phyloP scores from a whole-genome alignment of 2,888 invertebrate genomes.

The Drosophila helvetica region DNA sequence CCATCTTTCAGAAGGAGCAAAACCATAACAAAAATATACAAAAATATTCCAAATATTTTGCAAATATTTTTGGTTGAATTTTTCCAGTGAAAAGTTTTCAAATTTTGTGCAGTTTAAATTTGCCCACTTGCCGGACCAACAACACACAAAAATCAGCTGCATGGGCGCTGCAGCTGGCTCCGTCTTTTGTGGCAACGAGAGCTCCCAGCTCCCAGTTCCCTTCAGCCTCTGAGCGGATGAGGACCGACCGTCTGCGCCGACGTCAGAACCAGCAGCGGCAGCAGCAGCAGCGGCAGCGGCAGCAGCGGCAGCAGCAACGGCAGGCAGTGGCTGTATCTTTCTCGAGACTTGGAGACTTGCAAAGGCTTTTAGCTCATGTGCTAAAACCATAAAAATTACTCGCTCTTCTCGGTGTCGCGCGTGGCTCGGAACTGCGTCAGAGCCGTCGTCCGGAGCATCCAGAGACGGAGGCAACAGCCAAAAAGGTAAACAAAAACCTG shows the following conservation, averaged over 20 bases:
- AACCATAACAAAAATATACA: neutral
- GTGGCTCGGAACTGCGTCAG: slow-evolving; percentile 45
- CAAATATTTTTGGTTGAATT: neutral
- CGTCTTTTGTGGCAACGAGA: slow-evolving; percentile 46
- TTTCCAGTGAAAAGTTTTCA: neutral
- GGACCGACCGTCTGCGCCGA: slow-evolving; percentile 39
- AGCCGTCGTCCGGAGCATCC: slow-evolving; percentile 13
- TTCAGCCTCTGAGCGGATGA: neutral
- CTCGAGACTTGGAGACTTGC: slow-evolving; percentile 49
- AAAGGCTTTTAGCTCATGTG: slow-evolving; percentile 49
- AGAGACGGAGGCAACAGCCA: slow-evolving; percentile 30
- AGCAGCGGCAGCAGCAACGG: slow-evolving; percentile 12
- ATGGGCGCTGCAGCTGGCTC: slow-evolving; percentile 25
- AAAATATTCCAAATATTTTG: neutral
- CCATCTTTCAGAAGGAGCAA: neutral
- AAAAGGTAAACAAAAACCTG: slow-evolving; percentile 76
- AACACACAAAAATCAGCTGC: slow-evolving; percentile 60
- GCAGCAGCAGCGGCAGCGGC: slow-evolving; percentile 29
- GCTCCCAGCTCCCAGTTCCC: slow-evolving; percentile 50
- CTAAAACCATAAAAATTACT: slow-evolving; percentile 24
- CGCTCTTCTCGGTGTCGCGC: neutral
- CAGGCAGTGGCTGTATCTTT: slow-evolving; percentile 7
- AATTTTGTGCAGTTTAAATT: neutral
- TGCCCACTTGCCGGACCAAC: neutral
- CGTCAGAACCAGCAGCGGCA: slow-evolving; percentile 30